Base-by-base conservation (phyloP, 2,113 vertebrate species). In the Oceanodroma tethys region DNA sequence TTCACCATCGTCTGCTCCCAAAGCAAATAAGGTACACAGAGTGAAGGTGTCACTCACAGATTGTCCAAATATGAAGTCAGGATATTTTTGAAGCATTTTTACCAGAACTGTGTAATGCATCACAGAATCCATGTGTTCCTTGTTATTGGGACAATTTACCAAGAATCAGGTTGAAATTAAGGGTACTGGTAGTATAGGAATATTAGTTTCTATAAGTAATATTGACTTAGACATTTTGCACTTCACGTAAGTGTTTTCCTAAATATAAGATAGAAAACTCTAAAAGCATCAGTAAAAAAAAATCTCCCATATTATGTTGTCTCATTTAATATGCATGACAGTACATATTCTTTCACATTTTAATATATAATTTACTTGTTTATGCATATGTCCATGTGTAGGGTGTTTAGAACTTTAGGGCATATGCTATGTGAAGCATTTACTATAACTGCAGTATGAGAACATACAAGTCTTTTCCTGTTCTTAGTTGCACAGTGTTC, bases 221-320 rank as follows among this genome's bases (percentile, higher is more conserved):
- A 66, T 47, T 32, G 15, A 6, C 20, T 36, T 56, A 63, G 16
- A 29, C 2, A 1, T 45, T 88, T 72, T 63, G 5, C 3, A 30
- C 2, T 70, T 73, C 5, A 21, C 36, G 3, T 50, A 13, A 16
- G 7, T 3, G 0, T 83, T 73, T 88, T 85, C 17, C 23, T n/a
- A 42, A 74, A 56, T 16, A 2, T n/a, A 32, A 72, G 22, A 42
- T 52, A 66, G 6, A 58, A 85, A 79, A 42, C 0, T 32, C 29
- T 81, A 84, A 40, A 72, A 16, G 1, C 9, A 10, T 13, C 5
- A 67, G 4, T 47, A 27, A 86, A 53, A 89, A 34, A 13, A 73
- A 32, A 17, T 0, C 1, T 93, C 32, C 9, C 2, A 17, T 58
- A 62, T 34, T 36, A 43, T 4, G 0, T 13, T 65, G 11, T 23